Evolutionary conservation across 2,113 vertebrate genomes (phyloP), one percentile per base, ranked within the genome.

Genomic region (Agelaius phoeniceus): DNA sequence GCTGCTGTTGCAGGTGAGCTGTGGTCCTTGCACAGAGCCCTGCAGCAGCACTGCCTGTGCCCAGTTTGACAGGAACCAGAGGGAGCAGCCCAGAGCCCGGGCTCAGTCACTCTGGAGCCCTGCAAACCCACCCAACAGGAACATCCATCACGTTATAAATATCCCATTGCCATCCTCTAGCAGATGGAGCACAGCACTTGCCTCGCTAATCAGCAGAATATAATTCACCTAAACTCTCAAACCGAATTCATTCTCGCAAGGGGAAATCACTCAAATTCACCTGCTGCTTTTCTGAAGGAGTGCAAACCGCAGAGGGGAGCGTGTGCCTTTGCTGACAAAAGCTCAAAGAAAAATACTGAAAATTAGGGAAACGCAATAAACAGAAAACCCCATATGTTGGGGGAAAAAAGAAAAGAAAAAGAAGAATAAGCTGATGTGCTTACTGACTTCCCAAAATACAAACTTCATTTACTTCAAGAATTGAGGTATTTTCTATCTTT

Each of bases 121-220:
- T 81, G 74, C 93, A 91, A 46, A 90, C 52, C 82, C 85, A 93
- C 94, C 94, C 93, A 81, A 28, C 95, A 95, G 92, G 2, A 74
- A 43, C 96, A 96, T 96, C 90, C 95, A 92, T 96, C 96, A 96
- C 4, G 9, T 87, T 94, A 93, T 90, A 96, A 96, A 97, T 95
- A 97, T 94, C 96, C 92, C 85, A 71, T 54, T 81, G 90, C 90
- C 86, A 11, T 84, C 54, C 93, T 68, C 79, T 81, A 92, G 94
- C 96, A 97, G 94, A 96, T 96, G 93, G 94, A 94, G 93, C 94
- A 77, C 92, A 94, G 92, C 90, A 75, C 90, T 95, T 90, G 94
- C 85, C 92, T 97, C 65, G 21, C 96, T 96, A 96, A 96, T 96
- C 93, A 96, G 96, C 88, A 86, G 92, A 95, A 83, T 88, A 90